These are phyloP conservation scores for Rhinoraja longicauda DNA, from an alignment of 2,797 vertebrate species.

Conservation along the genomic window DNA sequence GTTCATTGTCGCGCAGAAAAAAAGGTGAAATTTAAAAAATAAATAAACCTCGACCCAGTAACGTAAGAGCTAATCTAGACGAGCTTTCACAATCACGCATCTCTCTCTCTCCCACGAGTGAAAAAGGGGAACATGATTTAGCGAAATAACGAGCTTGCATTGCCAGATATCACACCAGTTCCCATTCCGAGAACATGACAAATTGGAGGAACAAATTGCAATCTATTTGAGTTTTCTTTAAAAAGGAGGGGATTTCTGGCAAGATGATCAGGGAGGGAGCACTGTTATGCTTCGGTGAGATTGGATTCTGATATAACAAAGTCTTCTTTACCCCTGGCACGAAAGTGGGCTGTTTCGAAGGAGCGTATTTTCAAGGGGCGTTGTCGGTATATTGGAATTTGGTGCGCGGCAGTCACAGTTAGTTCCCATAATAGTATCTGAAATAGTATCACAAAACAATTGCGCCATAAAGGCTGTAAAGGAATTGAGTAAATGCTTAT, in stretches of 20 bases:
- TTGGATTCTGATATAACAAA: neutral
- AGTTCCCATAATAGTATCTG: neutral
- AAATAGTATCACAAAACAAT: neutral
- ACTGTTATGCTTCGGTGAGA: no score
- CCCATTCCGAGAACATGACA: neutral
- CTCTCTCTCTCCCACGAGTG: neutral
- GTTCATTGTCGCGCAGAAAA: neutral
- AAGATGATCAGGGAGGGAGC: neutral
- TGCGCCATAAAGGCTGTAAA: conserved; percentile 8
- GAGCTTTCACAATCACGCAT: conserved; percentile 3
- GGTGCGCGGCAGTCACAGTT: neutral
- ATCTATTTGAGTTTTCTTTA: neutral
- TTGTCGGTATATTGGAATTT: neutral
- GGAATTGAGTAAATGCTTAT: conserved; percentile 1
- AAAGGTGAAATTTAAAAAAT: neutral
- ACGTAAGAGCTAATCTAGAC: neutral
- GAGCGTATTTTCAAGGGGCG: neutral
- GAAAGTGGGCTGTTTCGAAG: neutral
- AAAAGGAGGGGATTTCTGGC: neutral
- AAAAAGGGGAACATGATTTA: conserved; percentile 26
- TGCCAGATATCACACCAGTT: neutral
- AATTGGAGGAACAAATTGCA: neutral
- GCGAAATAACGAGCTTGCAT: conserved; percentile 32
- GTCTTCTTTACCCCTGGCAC: neutral
- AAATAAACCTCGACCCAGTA: neutral